These are phyloP conservation scores for Patagioenas fasciata DNA, from an alignment of 2,113 vertebrate species.

Conservation along the genomic window DNA sequence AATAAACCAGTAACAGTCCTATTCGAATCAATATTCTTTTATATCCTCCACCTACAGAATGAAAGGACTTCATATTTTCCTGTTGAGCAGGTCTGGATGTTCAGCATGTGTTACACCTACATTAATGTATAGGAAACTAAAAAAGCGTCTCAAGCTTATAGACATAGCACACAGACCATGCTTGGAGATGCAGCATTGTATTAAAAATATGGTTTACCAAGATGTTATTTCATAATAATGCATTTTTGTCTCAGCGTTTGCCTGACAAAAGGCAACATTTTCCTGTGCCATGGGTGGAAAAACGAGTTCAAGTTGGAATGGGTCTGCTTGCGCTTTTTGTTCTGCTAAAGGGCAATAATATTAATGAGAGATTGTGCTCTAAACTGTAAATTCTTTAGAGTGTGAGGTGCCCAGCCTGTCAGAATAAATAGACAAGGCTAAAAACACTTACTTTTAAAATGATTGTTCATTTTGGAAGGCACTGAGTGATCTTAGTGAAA, in stretches of 20 bases:
- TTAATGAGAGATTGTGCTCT: conserved; percentile 18
- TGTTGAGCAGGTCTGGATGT: conserved; percentile 26
- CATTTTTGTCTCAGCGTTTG: not conserved
- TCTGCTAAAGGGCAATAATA: conserved; percentile 14
- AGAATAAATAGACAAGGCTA: conserved; percentile 43
- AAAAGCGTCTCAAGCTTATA: not conserved
- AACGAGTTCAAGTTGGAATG: not conserved
- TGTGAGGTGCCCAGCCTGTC: not conserved
- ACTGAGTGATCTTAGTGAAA: conserved; percentile 29
- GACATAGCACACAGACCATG: not conserved
- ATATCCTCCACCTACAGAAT: not conserved
- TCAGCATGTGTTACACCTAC: not conserved
- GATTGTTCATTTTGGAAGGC: conserved; percentile 63
- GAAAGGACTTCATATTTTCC: not conserved
- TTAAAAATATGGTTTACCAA: not conserved
- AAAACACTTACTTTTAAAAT: conserved; percentile 34
- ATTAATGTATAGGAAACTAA: not conserved
- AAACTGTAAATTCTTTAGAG: conserved; percentile 10
- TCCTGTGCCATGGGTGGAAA: not conserved
- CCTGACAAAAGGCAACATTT: not conserved
- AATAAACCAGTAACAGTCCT: not conserved
- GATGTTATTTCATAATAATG: not conserved
- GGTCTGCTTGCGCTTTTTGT: not conserved
- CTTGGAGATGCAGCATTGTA: not conserved
- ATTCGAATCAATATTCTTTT: not conserved